phyloP scores from a whole-genome alignment of 2,797 vertebrate species.

The Trachurus trachurus region DNA sequence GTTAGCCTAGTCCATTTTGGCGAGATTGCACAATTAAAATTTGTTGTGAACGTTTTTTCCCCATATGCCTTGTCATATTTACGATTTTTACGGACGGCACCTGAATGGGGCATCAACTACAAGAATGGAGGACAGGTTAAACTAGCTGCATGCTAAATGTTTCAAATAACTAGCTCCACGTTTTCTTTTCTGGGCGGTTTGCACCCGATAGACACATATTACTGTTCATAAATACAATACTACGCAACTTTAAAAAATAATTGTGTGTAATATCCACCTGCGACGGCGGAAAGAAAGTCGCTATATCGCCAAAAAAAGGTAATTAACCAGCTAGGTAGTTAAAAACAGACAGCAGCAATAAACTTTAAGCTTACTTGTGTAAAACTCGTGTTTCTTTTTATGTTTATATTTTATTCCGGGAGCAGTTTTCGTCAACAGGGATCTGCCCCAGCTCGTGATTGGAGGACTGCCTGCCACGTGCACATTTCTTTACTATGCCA shows the following conservation, averaged over 20 bases:
- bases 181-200: background rate
- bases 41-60: background rate
- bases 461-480: constrained; percentile 82
- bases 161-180: background rate
- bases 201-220: fast-evolving
- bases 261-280: background rate
- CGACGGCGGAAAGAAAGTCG: background rate
- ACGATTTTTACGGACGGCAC: background rate
- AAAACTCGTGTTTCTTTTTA: fast-evolving
- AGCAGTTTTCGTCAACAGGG: constrained; percentile 39
- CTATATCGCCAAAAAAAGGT: background rate
- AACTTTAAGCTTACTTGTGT: background rate
- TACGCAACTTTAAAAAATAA: too few species aligned
- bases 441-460: constrained; percentile 73
- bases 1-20: background rate
- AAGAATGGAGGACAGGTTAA: constrained; percentile 22
- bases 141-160: constrained; percentile 29
- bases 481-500: constrained; percentile 34
- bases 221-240: fast-evolving
- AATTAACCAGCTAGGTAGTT: constrained; percentile 24
- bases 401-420: background rate
- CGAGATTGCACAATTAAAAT: background rate
- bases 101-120: background rate
- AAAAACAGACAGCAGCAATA: background rate
- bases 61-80: background rate